Evolutionary conservation across 2,888 invertebrate species (phyloP).

Genomic region (Axea sp.): DNA sequence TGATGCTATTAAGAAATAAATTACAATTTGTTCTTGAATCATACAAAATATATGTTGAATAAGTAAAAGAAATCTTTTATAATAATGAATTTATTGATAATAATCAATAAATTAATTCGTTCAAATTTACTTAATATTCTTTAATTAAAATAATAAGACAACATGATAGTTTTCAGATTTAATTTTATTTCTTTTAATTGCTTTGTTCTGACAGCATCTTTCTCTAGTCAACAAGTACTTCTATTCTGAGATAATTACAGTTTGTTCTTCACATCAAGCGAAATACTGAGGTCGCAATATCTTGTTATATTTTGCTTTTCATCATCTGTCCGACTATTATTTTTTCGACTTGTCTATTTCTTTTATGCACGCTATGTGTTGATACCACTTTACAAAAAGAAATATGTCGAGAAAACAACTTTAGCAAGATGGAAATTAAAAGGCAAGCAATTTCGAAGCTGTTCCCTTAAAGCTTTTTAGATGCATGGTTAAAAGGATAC

Average conservation of each 20-base stretch:
- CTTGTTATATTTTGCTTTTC: slow-evolving; percentile 47
- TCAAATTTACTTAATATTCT: no score
- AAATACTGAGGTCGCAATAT: slow-evolving; percentile 27
- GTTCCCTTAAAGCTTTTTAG: slow-evolving; percentile 62
- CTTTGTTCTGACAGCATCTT: slow-evolving; percentile 1
- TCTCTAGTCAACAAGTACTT: slow-evolving; percentile 34
- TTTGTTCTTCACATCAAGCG: slow-evolving; percentile 60
- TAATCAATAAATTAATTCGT: no score
- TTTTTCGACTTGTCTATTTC: slow-evolving; percentile 27
- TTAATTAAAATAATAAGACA: no score
- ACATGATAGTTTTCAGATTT: slow-evolving; percentile 10
- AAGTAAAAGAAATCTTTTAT: no score
- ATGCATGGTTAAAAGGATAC: slow-evolving; percentile 21
- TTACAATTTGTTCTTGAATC: no score
- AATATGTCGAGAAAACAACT: slow-evolving; percentile 43
- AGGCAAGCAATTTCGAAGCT: slow-evolving; percentile 64
- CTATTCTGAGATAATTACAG: slow-evolving; percentile 62
- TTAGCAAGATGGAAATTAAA: slow-evolving; percentile 63
- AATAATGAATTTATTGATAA: no score
- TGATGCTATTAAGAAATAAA: no score
- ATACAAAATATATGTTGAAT: no score
- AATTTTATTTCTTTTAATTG: slow-evolving; percentile 25
- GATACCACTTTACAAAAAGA: slow-evolving; percentile 58
- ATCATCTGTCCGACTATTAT: slow-evolving; percentile 35
- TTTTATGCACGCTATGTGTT: slow-evolving; percentile 23